A percentile compares a stretch with the other conserved stretches of the same genome.
Evolutionary conservation across 2,113 vertebrate species (phyloP).

Genomic region (Passerina amoena): DNA sequence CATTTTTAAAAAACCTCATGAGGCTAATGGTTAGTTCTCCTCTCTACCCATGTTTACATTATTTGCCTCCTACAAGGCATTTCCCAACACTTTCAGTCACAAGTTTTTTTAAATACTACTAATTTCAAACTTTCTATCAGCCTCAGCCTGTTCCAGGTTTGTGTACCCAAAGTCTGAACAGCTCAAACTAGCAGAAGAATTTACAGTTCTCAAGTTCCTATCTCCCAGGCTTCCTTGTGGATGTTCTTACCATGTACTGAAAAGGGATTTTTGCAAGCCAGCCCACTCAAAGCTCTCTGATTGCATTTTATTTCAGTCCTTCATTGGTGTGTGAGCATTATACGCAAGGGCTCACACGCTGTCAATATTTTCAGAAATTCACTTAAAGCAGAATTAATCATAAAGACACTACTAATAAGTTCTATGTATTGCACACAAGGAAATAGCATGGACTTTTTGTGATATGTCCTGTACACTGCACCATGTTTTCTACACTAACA

Average conservation of each 20-base stretch:
- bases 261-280: not conserved
- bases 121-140: not conserved
- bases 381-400: not conserved
- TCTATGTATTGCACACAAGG: not conserved
- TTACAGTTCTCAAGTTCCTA: not conserved
- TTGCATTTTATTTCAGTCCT: not conserved
- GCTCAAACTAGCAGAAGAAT: not conserved
- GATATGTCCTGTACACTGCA: not conserved
- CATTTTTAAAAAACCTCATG: not conserved
- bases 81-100: not conserved
- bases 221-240: not conserved
- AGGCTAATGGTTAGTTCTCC: not conserved
- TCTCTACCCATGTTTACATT: not conserved
- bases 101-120: not conserved
- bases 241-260: not conserved
- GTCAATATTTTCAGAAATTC: not conserved
- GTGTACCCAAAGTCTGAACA: not conserved
- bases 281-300: not conserved
- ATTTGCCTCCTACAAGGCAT: not conserved
- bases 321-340: not conserved
- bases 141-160: not conserved
- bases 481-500: not conserved
- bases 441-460: not conserved
- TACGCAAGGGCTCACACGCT: not conserved
- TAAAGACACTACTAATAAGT: not conserved